Conservation (phyloP, 2,888 invertebrate species). For the Agonopterix subpropinquella region DNA sequence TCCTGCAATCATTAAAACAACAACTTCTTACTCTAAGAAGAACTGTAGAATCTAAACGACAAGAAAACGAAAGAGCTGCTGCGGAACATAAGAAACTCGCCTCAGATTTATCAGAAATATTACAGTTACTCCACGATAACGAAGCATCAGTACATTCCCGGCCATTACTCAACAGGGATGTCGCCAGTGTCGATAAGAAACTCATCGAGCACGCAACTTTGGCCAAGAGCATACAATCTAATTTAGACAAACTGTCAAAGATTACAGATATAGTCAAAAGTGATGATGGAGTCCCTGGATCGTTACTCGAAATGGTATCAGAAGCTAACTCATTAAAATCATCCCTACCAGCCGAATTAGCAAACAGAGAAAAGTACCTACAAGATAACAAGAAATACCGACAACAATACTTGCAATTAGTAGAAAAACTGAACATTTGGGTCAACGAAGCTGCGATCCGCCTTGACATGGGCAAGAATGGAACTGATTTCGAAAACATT, state of each 20-base stretch:
- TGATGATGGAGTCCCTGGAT: slow-evolving; percentile 87
- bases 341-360: slow-evolving; percentile 86
- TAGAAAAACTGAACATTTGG: slow-evolving; percentile 88
- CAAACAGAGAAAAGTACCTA: slow-evolving; percentile 87
- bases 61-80: slow-evolving; percentile 90
- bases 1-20: slow-evolving; percentile 90
- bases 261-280: slow-evolving; percentile 83
- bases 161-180: slow-evolving; percentile 86
- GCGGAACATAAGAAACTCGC: slow-evolving; percentile 92
- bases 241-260: slow-evolving; percentile 81
- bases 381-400: slow-evolving; percentile 85
- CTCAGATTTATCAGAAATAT: slow-evolving; percentile 86
- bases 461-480: slow-evolving; percentile 85
- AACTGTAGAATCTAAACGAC: slow-evolving; percentile 88
- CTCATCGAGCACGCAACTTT: slow-evolving; percentile 84
- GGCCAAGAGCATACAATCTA: slow-evolving; percentile 79
- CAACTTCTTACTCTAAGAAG: slow-evolving; percentile 86
- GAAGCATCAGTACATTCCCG: slow-evolving; percentile 88
- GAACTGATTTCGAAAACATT: slow-evolving; percentile 92
- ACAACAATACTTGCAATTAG: slow-evolving; percentile 84
- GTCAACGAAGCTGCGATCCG: slow-evolving; percentile 88
- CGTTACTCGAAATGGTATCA: slow-evolving; percentile 88
- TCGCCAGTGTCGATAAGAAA: slow-evolving; percentile 87
- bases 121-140: slow-evolving; percentile 89
- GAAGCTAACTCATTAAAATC: slow-evolving; percentile 87